Percentiles rank a stretch among this genome's conserved stretches.
Conservation (phyloP, 2,888 invertebrate genomes). For the Dryomyza anilis region DNA sequence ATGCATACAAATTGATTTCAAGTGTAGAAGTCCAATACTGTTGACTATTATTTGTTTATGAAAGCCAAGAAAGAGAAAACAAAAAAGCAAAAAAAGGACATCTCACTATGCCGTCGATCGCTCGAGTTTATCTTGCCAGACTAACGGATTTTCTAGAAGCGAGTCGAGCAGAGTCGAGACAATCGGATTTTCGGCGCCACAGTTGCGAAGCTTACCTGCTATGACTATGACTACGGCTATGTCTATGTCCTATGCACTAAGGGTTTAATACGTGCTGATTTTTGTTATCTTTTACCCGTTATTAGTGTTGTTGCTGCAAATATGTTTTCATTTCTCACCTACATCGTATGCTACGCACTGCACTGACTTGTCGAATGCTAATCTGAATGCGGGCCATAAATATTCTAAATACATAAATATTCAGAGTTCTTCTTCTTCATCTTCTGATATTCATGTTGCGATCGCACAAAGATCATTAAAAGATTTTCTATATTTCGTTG, state of each 20-base stretch:
- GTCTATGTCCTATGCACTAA: not conserved
- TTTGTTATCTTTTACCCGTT: not conserved
- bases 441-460: not conserved
- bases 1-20: constrained; percentile 27
- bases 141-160: constrained; percentile 52
- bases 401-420: too few species aligned
- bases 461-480: not conserved
- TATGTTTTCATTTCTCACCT: constrained; percentile 15
- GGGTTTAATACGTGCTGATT: too few species aligned
- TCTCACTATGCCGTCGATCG: too few species aligned
- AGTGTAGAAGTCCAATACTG: not conserved
- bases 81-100: constrained; percentile 4
- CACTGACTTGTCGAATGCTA: constrained; percentile 21
- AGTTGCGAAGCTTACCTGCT: too few species aligned
- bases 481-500: not conserved
- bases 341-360: too few species aligned
- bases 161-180: constrained; percentile 35
- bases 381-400: constrained; percentile 29
- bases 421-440: too few species aligned
- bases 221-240: too few species aligned
- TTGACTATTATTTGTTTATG: not conserved
- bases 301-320: not conserved
- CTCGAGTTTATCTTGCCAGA: constrained; percentile 40
- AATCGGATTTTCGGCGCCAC: constrained; percentile 55
- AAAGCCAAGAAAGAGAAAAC: not conserved